Evolutionary conservation across 2,888 invertebrate genomes (phyloP), one percentile per base, ranked within the genome.

Genomic region (Herminia tarsipennalis): DNA sequence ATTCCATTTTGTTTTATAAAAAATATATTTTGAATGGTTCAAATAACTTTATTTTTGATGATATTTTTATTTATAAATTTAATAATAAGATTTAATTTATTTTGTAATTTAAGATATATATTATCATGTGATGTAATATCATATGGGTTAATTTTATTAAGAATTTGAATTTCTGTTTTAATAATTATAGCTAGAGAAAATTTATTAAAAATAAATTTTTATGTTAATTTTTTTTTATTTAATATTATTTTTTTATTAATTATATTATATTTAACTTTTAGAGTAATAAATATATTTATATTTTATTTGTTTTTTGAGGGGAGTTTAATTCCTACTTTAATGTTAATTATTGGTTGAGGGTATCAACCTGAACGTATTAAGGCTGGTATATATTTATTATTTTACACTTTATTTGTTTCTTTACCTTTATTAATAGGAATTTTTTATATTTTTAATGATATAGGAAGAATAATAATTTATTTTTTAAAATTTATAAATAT

Each of bases 261-360:
- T 66, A 83, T 92, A 70, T 91, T 94, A 81, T 76, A 84, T 83
- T 62, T 93, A 65, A 92, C 92, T 77, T 94, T 94, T 93, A 84
- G 78, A 44, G 76, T 81, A 3, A 77, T 90, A 76, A 93, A 92
- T 92, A 85, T 94, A 75, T 88, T 95, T 86, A 65, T 92, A 70
- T 94, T 95, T 93, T 95, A 94, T 93, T 86, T 95, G 80, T 94
- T 93, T 92, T 95, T 95, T 94, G 94, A 95, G 47, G 80, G 89
- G 1, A 94, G 94, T 2, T 88, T 95, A 82, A 93, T 95, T 86
- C 94, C 94, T 9, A 93, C 93, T 10, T 92, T 94, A 80, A 74
- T 94, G 69, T 91, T 95, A 81, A 93, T 95, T 93, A 77, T 95
- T 66, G 93, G 93, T 0, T 95, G 94, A 35, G 95, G 95, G 0